A percentile compares a stretch with the other conserved stretches of the same genome.
phyloP scores from a whole-genome alignment of 2,888 invertebrate genomes.

The Clusia tigrina region DNA sequence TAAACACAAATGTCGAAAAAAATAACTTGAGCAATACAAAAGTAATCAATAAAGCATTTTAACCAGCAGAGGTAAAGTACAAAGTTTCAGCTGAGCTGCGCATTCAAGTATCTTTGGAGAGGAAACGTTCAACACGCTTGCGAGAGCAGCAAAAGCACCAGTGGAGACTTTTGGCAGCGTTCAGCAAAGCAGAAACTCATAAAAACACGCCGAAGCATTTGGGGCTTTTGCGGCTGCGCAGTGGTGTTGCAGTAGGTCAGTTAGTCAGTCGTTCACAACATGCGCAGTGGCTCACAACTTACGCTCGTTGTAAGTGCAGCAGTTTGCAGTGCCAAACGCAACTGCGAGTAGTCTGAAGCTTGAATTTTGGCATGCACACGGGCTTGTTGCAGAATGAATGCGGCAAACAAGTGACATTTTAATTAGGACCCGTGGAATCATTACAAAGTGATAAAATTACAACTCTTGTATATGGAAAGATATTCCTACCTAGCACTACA shows the following conservation, averaged over 20 bases:
- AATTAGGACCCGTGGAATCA: too few species aligned
- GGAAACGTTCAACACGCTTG: too few species aligned
- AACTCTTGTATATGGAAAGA: too few species aligned
- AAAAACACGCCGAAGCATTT: background rate
- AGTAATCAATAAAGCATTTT: conserved; percentile 6
- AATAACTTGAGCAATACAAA: background rate
- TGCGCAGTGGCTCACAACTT: background rate
- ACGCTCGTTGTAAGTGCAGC: background rate
- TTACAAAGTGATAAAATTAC: too few species aligned
- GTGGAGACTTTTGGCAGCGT: conserved; percentile 10
- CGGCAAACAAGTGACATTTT: conserved; percentile 17
- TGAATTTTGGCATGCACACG: too few species aligned
- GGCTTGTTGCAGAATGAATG: conserved; percentile 35
- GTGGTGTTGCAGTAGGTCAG: conserved; percentile 39
- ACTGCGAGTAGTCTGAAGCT: too few species aligned
- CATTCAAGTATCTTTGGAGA: background rate
- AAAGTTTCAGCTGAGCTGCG: conserved; percentile 15
- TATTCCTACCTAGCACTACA: too few species aligned
- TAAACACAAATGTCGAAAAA: background rate
- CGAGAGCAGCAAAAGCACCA: background rate
- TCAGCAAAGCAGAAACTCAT: conserved; percentile 11
- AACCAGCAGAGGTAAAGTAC: conserved; percentile 10
- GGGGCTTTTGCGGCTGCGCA: conserved; percentile 7
- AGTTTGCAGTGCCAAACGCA: too few species aligned
- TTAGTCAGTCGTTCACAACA: conserved; percentile 1